Conservation (phyloP, 1,140 invertebrate genomes). For the Drosophila obscura region DNA sequence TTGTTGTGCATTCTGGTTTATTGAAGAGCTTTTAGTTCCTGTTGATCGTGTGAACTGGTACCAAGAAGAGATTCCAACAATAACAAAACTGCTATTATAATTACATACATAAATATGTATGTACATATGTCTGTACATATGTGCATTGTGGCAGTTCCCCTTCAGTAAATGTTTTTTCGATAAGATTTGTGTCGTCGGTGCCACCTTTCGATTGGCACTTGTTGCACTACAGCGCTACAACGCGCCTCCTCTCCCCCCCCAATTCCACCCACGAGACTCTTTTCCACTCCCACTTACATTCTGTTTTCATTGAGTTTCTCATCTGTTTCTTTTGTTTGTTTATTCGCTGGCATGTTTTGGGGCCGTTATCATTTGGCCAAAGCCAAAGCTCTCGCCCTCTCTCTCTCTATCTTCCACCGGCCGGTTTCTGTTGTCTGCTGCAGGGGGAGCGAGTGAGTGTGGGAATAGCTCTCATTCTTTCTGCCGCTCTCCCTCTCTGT, state of each 20-base stretch:
- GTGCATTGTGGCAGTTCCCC: conserved; percentile 20
- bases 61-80: background rate
- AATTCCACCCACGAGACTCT: background rate
- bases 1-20: too few species aligned
- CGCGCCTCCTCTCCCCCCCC: conserved; percentile 3
- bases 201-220: conserved; percentile 35
- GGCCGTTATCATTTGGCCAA: conserved; percentile 67
- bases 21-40: too few species aligned
- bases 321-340: conserved; percentile 56
- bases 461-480: conserved; percentile 7
- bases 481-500: background rate
- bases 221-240: conserved; percentile 35
- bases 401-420: conserved; percentile 37
- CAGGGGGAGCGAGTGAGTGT: conserved; percentile 1
- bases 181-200: conserved; percentile 56
- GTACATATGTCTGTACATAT: conserved; percentile 3
- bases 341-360: conserved; percentile 64
- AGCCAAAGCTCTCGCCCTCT: conserved; percentile 12
- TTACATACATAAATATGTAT: too few species aligned
- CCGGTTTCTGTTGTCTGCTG: conserved; percentile 53
- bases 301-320: conserved; percentile 26
- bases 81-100: too few species aligned
- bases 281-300: conserved; percentile 21
- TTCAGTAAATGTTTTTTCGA: conserved; percentile 18
- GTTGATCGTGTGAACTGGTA: conserved; percentile 20